A percentile compares a stretch with the other conserved stretches of the same genome.
Evolutionary conservation across 2,888 invertebrate genomes (phyloP).

Genomic region (Conomelus anceps): DNA sequence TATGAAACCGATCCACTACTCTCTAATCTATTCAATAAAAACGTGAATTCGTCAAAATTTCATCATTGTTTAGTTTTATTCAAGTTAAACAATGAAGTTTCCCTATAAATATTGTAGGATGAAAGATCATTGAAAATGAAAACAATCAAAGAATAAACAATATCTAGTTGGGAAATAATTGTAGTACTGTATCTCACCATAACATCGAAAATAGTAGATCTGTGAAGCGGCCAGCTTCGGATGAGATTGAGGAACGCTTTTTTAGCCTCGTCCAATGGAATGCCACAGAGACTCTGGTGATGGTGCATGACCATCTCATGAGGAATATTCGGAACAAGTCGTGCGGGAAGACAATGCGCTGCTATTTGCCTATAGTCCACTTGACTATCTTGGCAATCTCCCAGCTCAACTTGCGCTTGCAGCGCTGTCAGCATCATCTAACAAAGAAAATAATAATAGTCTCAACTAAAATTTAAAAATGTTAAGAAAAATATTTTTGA

Average conservation of each 20-base stretch:
- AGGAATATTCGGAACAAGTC: conserved; percentile 69
- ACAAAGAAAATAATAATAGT: background rate
- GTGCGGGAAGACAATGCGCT: conserved; percentile 73
- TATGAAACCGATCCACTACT: too few species aligned
- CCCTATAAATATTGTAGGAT: background rate
- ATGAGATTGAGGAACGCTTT: conserved; percentile 88
- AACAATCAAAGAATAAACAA: background rate
- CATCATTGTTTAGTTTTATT: too few species aligned
- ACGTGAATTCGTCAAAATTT: too few species aligned
- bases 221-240: conserved; percentile 87
- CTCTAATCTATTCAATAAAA: too few species aligned
- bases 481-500: too few species aligned
- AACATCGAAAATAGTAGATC: conserved; percentile 90
- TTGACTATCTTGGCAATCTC: conserved; percentile 66
- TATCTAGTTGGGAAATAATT: background rate
- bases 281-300: conserved; percentile 83
- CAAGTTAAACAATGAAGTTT: too few species aligned
- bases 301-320: conserved; percentile 82
- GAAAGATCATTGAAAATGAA: background rate
- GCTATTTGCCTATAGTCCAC: conserved; percentile 61
- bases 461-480: background rate
- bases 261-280: conserved; percentile 79
- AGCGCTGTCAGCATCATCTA: conserved; percentile 90
- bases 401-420: conserved; percentile 86
- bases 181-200: conserved; percentile 54